These are phyloP conservation scores for Bujurquina vittata DNA, from an alignment of 2,113 vertebrate species.

Conservation along the genomic window DNA sequence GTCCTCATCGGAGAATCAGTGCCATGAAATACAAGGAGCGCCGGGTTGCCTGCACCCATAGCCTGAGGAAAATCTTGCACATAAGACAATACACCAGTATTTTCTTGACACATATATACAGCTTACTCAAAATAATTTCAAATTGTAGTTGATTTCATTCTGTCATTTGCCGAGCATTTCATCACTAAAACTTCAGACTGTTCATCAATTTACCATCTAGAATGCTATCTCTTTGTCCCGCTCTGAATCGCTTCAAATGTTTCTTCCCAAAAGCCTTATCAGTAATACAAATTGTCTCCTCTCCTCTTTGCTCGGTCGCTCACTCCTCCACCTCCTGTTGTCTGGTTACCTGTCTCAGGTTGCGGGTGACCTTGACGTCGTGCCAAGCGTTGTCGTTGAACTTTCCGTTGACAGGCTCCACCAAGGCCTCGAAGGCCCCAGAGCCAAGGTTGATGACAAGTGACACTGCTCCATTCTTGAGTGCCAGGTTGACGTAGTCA, in stretches of 20 bases:
- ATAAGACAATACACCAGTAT: neutral
- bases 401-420: slow-evolving; percentile 99
- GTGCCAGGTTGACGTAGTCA: slow-evolving; percentile 99
- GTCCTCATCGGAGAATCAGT: neutral
- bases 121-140: neutral
- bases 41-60: neutral
- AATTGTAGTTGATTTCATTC: neutral
- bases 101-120: too few species aligned
- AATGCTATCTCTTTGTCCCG: neutral
- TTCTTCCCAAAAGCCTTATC: neutral
- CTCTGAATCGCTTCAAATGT: neutral
- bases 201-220: neutral
- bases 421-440: slow-evolving; percentile 98
- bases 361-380: slow-evolving; percentile 99
- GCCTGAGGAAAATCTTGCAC: neutral
- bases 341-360: slow-evolving; percentile 99
- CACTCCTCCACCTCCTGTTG: slow-evolving; percentile 81
- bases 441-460: slow-evolving; percentile 99
- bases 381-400: slow-evolving; percentile 99
- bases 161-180: neutral
- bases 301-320: slow-evolving; percentile 28
- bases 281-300: neutral
- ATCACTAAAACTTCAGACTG: neutral
- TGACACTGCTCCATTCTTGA: slow-evolving; percentile 99
- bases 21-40: neutral